Conservation (phyloP, 2,888 invertebrate species). For the Drosophila tripunctata region DNA sequence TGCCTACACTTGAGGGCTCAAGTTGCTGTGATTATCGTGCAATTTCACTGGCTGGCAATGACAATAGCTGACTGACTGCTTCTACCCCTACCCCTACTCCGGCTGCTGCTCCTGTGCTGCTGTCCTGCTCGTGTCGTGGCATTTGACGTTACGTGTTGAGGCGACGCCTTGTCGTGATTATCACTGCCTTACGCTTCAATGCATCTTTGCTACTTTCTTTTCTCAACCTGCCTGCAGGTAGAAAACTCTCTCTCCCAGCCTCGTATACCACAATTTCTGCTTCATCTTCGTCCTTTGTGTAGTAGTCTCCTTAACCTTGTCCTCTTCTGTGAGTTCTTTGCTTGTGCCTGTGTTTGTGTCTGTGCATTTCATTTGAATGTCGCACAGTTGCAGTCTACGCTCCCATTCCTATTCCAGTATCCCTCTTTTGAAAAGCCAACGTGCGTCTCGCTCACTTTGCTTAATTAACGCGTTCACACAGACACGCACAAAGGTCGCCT, state of each 20-base stretch:
- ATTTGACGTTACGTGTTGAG: slow-evolving; percentile 78
- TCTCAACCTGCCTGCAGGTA: slow-evolving; percentile 55
- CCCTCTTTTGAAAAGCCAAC: slow-evolving; percentile 31
- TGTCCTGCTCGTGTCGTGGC: slow-evolving; percentile 58
- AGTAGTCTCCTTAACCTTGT: slow-evolving; percentile 52
- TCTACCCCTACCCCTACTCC: slow-evolving; percentile 13
- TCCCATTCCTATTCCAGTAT: slow-evolving; percentile 1
- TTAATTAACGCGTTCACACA: slow-evolving; percentile 74
- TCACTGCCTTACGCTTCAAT: slow-evolving; percentile 78
- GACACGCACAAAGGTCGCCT: slow-evolving; percentile 62
- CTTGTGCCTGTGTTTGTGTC: slow-evolving; percentile 36
- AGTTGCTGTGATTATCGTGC: slow-evolving; percentile 80
- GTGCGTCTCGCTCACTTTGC: slow-evolving; percentile 79
- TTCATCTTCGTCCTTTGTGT: slow-evolving; percentile 58
- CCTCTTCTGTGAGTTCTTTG: too few relatives aligned
- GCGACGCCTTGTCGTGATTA: slow-evolving; percentile 74
- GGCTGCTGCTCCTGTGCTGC: slow-evolving; percentile 10
- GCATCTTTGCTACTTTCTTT: slow-evolving; percentile 56
- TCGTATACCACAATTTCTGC: slow-evolving; percentile 17
- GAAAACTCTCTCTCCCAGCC: slow-evolving; percentile 41
- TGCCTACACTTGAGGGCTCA: slow-evolving; percentile 71
- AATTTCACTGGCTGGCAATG: slow-evolving; percentile 64
- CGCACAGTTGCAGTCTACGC: slow-evolving; percentile 32
- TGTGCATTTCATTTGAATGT: slow-evolving; percentile 75
- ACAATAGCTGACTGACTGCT: slow-evolving; percentile 54